Conservation (phyloP, 2,888 invertebrate species). For the Lottia gigantea region DNA sequence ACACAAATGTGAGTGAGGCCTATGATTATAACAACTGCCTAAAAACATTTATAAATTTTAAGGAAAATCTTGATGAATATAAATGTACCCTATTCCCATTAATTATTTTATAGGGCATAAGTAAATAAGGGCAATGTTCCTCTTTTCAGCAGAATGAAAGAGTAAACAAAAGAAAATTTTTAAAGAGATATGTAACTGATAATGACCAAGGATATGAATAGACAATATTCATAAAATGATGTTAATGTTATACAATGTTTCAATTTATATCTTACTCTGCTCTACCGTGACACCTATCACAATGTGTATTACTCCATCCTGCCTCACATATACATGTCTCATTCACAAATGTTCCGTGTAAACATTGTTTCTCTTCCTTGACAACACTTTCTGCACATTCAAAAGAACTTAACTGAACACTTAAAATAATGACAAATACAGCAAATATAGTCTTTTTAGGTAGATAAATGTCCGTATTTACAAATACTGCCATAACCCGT, state of each 20-base stretch:
- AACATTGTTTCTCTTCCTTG: slow-evolving; percentile 32
- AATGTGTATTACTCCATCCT: slow-evolving; percentile 87
- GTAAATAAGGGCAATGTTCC: too few species aligned
- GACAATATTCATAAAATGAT: background rate
- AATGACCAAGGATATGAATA: background rate
- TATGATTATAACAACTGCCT: too few species aligned
- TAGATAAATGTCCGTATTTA: background rate
- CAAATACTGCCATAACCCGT: background rate
- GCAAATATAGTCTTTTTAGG: background rate
- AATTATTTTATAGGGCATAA: too few species aligned
- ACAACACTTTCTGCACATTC: background rate
- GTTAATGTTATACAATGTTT: background rate
- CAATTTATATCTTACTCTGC: slow-evolving; percentile 38
- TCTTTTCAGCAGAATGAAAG: too few species aligned
- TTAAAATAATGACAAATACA: background rate
- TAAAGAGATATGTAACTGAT: background rate
- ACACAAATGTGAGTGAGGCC: too few species aligned
- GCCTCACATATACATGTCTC: slow-evolving; percentile 85
- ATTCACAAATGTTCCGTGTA: slow-evolving; percentile 83
- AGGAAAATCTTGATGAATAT: background rate
- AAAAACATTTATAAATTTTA: too few species aligned
- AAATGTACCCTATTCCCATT: background rate
- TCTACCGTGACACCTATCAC: slow-evolving; percentile 72
- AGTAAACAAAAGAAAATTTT: background rate
- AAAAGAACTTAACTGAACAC: background rate